These are phyloP conservation scores for Rhopalosiphum maidis DNA, from an alignment of 1,140 invertebrate genomes.

Conservation along the genomic window DNA sequence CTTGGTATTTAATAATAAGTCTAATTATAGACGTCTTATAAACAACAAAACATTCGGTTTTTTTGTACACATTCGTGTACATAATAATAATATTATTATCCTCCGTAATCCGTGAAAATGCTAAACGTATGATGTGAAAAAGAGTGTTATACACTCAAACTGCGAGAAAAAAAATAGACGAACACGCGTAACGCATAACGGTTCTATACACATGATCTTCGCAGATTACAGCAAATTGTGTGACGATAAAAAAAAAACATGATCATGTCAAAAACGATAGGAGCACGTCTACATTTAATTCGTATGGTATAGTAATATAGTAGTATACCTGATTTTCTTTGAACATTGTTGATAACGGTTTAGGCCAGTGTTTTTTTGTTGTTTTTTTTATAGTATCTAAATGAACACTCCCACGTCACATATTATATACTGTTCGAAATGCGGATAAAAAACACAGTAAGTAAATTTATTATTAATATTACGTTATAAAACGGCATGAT, in stretches of 20 bases:
- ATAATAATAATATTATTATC: background rate
- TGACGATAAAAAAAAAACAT: background rate
- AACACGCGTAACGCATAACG: constrained; percentile 18
- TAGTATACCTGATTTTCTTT: background rate
- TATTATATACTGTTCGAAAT: background rate
- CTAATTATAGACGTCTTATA: background rate
- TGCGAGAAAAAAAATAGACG: background rate
- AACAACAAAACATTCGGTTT: background rate
- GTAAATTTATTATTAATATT: constrained; percentile 10
- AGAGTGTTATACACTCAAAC: background rate
- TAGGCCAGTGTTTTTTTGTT: background rate
- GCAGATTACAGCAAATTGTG: background rate
- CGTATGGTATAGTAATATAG: too few relatives aligned
- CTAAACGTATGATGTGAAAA: background rate
- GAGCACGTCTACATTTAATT: background rate
- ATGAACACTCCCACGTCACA: background rate
- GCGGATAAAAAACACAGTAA: background rate
- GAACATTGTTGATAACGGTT: constrained; percentile 15
- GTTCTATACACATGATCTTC: background rate
- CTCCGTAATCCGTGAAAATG: background rate
- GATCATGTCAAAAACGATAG: background rate
- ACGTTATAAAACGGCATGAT: background rate
- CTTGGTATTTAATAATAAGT: background rate
- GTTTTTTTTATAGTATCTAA: background rate
- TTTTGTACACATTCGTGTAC: background rate